Conservation (phyloP, 1,140 invertebrate genomes). For the Drosophila aff. region DNA sequence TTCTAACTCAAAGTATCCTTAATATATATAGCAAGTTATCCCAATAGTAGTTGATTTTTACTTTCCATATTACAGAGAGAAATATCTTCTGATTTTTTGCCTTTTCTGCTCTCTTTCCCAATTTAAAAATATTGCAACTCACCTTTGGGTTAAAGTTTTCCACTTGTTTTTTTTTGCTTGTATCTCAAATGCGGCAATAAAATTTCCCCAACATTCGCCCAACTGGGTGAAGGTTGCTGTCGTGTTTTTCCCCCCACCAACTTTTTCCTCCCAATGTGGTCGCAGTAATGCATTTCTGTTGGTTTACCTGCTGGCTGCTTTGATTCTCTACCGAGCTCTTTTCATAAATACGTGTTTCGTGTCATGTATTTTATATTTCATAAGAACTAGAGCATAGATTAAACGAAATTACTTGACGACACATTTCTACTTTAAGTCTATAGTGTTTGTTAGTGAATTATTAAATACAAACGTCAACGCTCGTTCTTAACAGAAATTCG, state of each 20-base stretch:
- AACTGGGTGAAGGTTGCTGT: conserved; percentile 53
- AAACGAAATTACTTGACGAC: no score
- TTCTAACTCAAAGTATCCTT: not conserved
- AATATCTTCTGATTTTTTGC: not conserved
- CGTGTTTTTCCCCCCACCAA: not conserved
- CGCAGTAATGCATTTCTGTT: conserved; percentile 28
- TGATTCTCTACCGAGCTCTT: not conserved
- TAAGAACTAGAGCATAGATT: no score
- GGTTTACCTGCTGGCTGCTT: conserved; percentile 5
- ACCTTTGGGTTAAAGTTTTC: conserved; percentile 31
- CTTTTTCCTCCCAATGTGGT: conserved; percentile 19
- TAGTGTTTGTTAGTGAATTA: not conserved
- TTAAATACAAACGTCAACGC: not conserved
- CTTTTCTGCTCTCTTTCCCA: not conserved
- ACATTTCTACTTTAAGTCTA: no score
- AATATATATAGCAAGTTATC: no score
- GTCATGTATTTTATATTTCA: not conserved
- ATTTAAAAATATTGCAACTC: conserved; percentile 4
- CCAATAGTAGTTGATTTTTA: not conserved
- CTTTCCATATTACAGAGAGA: not conserved
- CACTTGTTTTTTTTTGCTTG: conserved; percentile 17
- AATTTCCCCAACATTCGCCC: conserved; percentile 40
- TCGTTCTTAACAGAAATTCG: conserved; percentile 8
- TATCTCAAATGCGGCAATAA: conserved; percentile 45
- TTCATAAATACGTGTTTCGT: not conserved